These are phyloP conservation scores for Cinclus cinclus DNA, from an alignment of 2,113 vertebrate genomes.

Conservation along the genomic window DNA sequence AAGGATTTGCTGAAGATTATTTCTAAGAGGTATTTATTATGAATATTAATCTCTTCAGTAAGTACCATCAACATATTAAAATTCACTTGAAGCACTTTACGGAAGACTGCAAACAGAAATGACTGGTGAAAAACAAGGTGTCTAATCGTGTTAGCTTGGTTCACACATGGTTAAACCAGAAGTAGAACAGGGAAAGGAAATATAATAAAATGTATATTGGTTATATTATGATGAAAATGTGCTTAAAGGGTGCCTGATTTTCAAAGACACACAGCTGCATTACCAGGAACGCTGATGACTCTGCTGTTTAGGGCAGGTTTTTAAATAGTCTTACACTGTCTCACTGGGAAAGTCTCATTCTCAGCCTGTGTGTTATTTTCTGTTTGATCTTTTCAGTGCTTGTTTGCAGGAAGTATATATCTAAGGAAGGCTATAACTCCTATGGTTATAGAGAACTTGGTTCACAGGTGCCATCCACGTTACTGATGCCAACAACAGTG, in stretches of 20 bases:
- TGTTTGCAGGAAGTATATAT: slow-evolving; percentile 48
- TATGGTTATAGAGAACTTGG: slow-evolving; percentile 14
- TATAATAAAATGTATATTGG: slow-evolving; percentile 8
- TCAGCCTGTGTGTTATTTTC: background rate
- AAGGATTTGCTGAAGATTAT: slow-evolving; percentile 75
- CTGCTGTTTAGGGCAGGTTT: background rate
- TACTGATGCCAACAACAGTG: slow-evolving; percentile 27
- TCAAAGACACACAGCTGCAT: slow-evolving; percentile 1
- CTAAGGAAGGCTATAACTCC: slow-evolving; percentile 31
- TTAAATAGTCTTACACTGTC: background rate
- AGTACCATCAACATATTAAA: slow-evolving; percentile 78
- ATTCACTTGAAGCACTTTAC: slow-evolving; percentile 77
- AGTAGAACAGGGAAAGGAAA: slow-evolving; percentile 33
- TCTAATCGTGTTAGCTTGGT: slow-evolving; percentile 71
- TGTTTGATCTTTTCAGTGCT: slow-evolving; percentile 16
- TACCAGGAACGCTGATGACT: background rate
- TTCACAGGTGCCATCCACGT: slow-evolving; percentile 49
- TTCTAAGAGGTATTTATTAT: slow-evolving; percentile 81
- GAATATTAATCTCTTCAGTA: slow-evolving; percentile 85
- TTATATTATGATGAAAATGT: slow-evolving; percentile 26
- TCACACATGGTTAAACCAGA: slow-evolving; percentile 66
- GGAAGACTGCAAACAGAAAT: slow-evolving; percentile 71
- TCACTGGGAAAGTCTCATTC: background rate
- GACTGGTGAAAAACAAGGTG: slow-evolving; percentile 59
- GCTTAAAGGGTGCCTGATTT: slow-evolving; percentile 34